A percentile compares a stretch with the other conserved stretches of the same genome.
Evolutionary conservation across 2,797 vertebrate genomes (phyloP).

Genomic region (Siniperca obscura): DNA sequence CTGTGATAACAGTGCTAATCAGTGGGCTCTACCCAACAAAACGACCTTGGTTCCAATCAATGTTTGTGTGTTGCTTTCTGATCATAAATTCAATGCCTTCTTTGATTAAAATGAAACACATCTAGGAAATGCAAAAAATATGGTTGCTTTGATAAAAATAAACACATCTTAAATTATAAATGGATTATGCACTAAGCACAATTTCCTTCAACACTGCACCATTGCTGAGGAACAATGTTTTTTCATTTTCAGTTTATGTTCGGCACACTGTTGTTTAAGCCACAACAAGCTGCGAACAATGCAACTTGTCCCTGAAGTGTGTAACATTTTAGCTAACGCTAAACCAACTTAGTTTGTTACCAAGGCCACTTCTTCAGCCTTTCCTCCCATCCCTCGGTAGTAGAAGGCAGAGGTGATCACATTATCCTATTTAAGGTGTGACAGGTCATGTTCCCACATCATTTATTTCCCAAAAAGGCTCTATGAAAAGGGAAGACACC

Average conservation of each 20-base stretch:
- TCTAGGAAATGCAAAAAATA: too few species aligned
- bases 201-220: too few species aligned
- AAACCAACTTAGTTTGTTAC: background rate
- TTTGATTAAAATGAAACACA: too few species aligned
- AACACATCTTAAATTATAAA: too few species aligned
- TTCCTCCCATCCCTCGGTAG: background rate
- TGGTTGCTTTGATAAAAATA: too few species aligned
- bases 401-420: background rate
- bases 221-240: background rate
- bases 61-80: too few species aligned
- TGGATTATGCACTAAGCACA: too few species aligned
- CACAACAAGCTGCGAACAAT: background rate
- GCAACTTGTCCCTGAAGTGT: background rate
- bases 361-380: background rate
- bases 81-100: too few species aligned
- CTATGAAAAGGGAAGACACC: background rate
- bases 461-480: background rate
- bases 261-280: background rate
- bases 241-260: background rate
- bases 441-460: background rate
- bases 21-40: too few species aligned
- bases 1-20: too few species aligned
- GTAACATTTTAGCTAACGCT: background rate
- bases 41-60: too few species aligned
- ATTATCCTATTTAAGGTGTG: background rate